Percentiles rank a stretch among this genome's conserved stretches.
Conservation (phyloP, 35 echinoderm and acorn worm genomes). For the Hemicentrotus pulcherrimus region DNA sequence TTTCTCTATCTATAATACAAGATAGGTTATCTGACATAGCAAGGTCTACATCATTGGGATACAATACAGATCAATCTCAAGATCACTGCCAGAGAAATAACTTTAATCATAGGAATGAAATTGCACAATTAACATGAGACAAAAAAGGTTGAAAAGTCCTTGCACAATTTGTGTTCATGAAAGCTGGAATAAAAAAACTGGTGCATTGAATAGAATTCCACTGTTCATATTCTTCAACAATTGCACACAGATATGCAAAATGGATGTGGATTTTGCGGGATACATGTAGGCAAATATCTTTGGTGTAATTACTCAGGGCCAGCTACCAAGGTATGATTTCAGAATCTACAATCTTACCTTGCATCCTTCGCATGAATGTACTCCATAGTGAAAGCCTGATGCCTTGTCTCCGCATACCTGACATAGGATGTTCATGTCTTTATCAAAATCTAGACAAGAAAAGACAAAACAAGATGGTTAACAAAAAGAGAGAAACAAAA, state of each 20-base stretch:
- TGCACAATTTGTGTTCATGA: too few relatives aligned
- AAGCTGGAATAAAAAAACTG: too few relatives aligned
- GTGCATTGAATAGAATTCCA: too few relatives aligned
- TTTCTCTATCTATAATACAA: neutral
- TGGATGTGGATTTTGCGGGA: too few relatives aligned
- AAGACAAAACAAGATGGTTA: neutral
- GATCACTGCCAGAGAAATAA: neutral
- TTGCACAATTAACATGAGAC: neutral
- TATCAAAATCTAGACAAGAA: slow-evolving; percentile 86
- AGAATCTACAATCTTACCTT: slow-evolving; percentile 64
- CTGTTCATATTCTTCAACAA: too few relatives aligned
- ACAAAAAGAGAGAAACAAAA: neutral
- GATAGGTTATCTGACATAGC: neutral
- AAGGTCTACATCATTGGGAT: neutral
- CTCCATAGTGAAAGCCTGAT: slow-evolving; percentile 98
- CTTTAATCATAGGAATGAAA: neutral
- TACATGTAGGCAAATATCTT: too few relatives aligned
- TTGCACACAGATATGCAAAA: too few relatives aligned
- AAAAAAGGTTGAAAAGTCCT: too few relatives aligned
- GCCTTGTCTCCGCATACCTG: slow-evolving; percentile 95
- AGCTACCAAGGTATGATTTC: neutral
- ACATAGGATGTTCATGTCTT: slow-evolving; percentile 96
- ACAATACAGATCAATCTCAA: neutral
- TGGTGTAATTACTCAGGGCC: too few relatives aligned
- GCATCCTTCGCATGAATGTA: slow-evolving; percentile 98